Conservation (phyloP, 2,113 vertebrate species). For the Ploceus nigricollis region DNA sequence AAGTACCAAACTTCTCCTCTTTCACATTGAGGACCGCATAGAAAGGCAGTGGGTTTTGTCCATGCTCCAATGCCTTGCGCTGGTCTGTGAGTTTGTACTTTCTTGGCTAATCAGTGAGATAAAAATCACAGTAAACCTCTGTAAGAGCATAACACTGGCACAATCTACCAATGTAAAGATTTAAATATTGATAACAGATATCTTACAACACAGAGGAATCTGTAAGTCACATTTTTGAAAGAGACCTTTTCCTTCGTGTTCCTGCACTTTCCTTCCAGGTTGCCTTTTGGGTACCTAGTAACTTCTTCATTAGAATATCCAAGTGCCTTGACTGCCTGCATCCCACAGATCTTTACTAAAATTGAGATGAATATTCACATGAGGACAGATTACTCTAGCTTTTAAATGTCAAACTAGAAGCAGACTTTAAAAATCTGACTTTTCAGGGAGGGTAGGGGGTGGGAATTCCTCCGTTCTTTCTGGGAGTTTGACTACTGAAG, state of each 20-base stretch:
- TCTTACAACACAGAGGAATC: background rate
- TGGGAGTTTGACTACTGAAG: background rate
- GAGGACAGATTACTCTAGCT: background rate
- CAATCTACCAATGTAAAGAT: background rate
- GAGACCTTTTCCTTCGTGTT: background rate
- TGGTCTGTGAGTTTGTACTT: slow-evolving; percentile 69
- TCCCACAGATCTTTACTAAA: background rate
- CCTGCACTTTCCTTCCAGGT: background rate
- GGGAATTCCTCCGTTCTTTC: background rate
- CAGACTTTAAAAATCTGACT: background rate
- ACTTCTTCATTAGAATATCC: background rate
- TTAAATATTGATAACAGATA: background rate
- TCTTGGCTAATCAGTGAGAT: slow-evolving; percentile 20
- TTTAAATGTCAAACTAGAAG: background rate
- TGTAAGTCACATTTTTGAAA: background rate
- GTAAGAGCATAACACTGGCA: background rate
- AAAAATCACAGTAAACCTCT: background rate
- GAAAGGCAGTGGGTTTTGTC: slow-evolving; percentile 78
- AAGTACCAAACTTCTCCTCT: slow-evolving; percentile 49
- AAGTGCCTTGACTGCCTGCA: background rate
- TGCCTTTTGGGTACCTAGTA: background rate
- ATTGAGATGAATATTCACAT: background rate
- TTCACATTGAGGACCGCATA: slow-evolving; percentile 78
- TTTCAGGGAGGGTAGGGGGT: background rate
- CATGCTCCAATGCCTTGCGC: slow-evolving; percentile 67